Conservation (phyloP, 1,140 invertebrate species). For the Oncopeltus fasciatus region DNA sequence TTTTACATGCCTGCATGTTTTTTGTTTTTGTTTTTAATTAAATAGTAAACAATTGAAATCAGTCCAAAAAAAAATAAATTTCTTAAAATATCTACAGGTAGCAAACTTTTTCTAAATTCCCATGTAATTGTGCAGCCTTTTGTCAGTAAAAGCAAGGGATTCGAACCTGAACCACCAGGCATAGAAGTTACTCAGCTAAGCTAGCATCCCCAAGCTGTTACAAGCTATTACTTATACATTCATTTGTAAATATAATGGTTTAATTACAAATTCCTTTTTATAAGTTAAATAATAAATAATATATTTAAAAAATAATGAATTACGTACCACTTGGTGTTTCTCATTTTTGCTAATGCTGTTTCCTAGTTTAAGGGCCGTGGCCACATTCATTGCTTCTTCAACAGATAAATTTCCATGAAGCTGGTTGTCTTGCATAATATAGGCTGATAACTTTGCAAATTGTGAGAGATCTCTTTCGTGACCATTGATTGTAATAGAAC, state of each 20-base stretch:
- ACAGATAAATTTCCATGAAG: slow-evolving; percentile 85
- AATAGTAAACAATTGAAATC: no score
- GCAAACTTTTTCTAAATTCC: no score
- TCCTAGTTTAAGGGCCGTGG: slow-evolving; percentile 76
- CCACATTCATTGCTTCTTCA: slow-evolving; percentile 83
- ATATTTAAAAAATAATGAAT: not conserved
- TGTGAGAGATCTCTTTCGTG: slow-evolving; percentile 71
- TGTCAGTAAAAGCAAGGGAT: no score
- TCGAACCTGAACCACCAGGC: no score
- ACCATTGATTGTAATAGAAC: slow-evolving; percentile 73
- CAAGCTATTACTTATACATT: not conserved
- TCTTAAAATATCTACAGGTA: no score
- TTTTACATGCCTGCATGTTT: no score
- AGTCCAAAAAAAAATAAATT: no score
- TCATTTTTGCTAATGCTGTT: slow-evolving; percentile 48
- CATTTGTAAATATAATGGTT: not conserved
- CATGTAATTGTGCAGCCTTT: no score
- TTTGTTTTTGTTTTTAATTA: no score
- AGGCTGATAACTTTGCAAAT: slow-evolving; percentile 87
- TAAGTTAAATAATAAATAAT: no score
- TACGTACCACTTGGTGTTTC: slow-evolving; percentile 68
- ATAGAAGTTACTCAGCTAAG: no score
- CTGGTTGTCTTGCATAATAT: slow-evolving; percentile 97
- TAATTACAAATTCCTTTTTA: not conserved
- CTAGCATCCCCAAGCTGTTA: no score